phyloP scores from a whole-genome alignment of 2,113 vertebrate species.

The Seriola aureovittata region DNA sequence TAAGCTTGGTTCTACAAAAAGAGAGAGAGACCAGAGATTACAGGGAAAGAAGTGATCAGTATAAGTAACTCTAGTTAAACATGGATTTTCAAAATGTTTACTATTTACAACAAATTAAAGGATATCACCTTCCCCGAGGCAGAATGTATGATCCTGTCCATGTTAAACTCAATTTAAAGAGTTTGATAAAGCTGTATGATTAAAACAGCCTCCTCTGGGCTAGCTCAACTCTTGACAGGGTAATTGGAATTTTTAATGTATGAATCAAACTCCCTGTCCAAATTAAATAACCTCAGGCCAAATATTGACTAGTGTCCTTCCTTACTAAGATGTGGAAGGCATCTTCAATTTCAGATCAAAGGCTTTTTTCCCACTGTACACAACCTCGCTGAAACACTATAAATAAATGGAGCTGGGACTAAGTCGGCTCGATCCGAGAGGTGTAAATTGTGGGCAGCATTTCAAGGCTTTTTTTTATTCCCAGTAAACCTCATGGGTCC shows the following conservation, averaged over 20 bases:
- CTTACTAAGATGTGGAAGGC: conserved; percentile 67
- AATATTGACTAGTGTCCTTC: conserved; percentile 81
- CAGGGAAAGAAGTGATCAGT: conserved; percentile 22
- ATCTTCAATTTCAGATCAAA: conserved; percentile 73
- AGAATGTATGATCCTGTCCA: conserved; percentile 75
- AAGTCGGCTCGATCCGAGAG: conserved; percentile 61
- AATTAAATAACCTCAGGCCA: conserved; percentile 80
- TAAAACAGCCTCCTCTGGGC: conserved; percentile 81
- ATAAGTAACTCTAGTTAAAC: conserved; percentile 63
- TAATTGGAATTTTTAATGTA: conserved; percentile 84
- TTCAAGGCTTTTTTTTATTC: conserved; percentile 64
- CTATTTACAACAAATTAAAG: conserved; percentile 79
- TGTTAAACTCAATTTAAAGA: conserved; percentile 82
- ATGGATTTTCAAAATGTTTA: conserved; percentile 79
- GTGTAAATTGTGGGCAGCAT: conserved; percentile 71
- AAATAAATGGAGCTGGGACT: conserved; percentile 67
- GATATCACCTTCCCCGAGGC: conserved; percentile 78
- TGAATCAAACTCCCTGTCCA: conserved; percentile 80
- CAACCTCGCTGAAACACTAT: conserved; percentile 57
- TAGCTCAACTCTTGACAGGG: conserved; percentile 79
- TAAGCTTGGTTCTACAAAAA: not conserved
- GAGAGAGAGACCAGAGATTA: not conserved
- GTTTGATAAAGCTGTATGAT: conserved; percentile 82
- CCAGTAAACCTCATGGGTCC: conserved; percentile 65
- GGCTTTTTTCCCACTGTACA: conserved; percentile 62